Conservation (phyloP, 2,113 vertebrate species). For the Ameiurus melas region DNA sequence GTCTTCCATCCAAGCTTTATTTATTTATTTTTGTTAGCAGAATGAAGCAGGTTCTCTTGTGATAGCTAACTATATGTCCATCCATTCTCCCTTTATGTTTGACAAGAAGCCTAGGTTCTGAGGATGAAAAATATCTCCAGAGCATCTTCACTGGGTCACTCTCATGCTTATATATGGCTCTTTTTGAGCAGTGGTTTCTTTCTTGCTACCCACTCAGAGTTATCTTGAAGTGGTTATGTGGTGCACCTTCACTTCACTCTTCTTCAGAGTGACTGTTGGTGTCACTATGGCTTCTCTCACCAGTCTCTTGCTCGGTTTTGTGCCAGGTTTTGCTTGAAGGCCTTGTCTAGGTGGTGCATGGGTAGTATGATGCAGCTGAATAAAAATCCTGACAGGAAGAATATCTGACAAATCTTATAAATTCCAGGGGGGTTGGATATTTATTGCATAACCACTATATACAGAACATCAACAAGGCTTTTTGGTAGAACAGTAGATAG, state of each 20-base stretch:
- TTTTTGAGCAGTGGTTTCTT: background rate
- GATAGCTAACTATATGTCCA: background rate
- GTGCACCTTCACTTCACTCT: background rate
- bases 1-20: background rate
- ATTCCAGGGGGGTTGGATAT: background rate
- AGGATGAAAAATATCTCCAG: background rate
- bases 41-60: background rate
- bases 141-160: too few species aligned
- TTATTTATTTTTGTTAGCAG: background rate
- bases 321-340: background rate
- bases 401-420: background rate
- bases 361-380: background rate
- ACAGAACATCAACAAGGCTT: background rate
- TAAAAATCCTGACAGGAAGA: background rate
- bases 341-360: background rate
- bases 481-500: background rate
- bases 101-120: background rate
- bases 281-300: background rate
- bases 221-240: background rate
- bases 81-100: background rate
- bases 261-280: background rate
- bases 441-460: background rate
- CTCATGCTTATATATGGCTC: background rate
- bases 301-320: background rate
- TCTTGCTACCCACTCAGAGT: background rate